Evolutionary conservation across 2,797 vertebrate species (phyloP).

Genomic region (Mycteria americana): DNA sequence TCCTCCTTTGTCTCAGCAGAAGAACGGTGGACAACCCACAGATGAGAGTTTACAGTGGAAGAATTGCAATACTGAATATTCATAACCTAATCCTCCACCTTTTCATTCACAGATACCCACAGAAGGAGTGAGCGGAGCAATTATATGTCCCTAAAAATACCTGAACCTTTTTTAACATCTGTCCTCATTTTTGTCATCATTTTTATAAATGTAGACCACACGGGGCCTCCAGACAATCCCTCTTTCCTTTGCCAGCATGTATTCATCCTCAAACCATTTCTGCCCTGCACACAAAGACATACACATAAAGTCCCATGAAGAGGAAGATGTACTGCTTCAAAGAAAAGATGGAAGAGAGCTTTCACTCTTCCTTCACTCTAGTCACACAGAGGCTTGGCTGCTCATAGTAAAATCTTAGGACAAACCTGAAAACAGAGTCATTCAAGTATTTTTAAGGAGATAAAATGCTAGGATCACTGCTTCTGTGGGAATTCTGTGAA

Average conservation of each 20-base stretch:
- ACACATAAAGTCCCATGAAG: neutral
- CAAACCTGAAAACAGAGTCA: neutral
- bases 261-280: neutral
- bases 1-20: neutral
- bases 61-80: neutral
- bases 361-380: neutral
- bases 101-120: neutral
- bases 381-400: neutral
- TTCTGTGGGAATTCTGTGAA: conserved; percentile 24
- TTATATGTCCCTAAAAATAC: neutral
- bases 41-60: neutral
- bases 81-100: neutral
- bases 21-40: neutral
- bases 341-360: neutral
- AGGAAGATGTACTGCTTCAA: neutral
- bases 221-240: neutral
- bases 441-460: neutral
- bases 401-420: neutral
- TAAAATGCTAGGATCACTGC: neutral
- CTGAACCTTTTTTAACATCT: neutral
- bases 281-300: neutral
- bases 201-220: conserved; percentile 12
- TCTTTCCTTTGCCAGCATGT: neutral
- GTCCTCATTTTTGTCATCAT: neutral
- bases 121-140: neutral